Percentiles rank a stretch among this genome's conserved stretches.
These are phyloP conservation scores for Drosophila fuyamai DNA, from an alignment of 1,140 invertebrate genomes.

Conservation along the genomic window DNA sequence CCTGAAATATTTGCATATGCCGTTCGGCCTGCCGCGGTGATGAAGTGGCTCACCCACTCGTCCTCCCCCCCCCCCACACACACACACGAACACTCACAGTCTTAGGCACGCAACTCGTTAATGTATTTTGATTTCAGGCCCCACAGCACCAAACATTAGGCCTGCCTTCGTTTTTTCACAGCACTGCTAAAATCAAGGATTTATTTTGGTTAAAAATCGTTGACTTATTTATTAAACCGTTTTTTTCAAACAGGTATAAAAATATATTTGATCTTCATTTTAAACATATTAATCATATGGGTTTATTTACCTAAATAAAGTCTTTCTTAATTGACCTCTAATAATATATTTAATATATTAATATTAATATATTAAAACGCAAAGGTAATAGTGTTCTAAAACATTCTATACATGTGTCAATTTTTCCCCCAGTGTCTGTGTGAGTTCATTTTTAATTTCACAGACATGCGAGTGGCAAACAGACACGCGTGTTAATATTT, in stretches of 20 bases:
- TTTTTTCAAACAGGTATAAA: too few relatives aligned
- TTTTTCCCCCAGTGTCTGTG: slow-evolving; percentile 19
- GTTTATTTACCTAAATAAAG: too few relatives aligned
- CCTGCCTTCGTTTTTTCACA: slow-evolving; percentile 24
- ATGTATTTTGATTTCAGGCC: slow-evolving; percentile 78
- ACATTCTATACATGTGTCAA: too few relatives aligned
- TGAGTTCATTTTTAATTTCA: slow-evolving; percentile 76
- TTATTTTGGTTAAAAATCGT: too few relatives aligned
- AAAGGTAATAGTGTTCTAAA: too few relatives aligned
- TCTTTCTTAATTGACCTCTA: too few relatives aligned
- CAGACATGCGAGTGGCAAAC: slow-evolving; percentile 55
- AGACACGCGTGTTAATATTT: slow-evolving; percentile 73
- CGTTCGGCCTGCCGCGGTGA: slow-evolving; percentile 51
- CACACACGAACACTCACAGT: slow-evolving; percentile 22
- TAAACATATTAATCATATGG: too few relatives aligned
- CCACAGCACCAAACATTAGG: slow-evolving; percentile 50
- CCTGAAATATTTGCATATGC: slow-evolving; percentile 76
- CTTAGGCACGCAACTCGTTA: slow-evolving; percentile 74
- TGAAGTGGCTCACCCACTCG: slow-evolving; percentile 55
- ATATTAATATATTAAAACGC: too few relatives aligned
- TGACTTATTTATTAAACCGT: too few relatives aligned
- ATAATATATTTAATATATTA: not conserved
- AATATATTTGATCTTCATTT: too few relatives aligned
- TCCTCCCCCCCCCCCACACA: slow-evolving; percentile 28
- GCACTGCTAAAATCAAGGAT: not conserved